These are phyloP conservation scores for Odocoileus hemionus DNA, from an alignment of 2,113 vertebrate species.

Conservation along the genomic window DNA sequence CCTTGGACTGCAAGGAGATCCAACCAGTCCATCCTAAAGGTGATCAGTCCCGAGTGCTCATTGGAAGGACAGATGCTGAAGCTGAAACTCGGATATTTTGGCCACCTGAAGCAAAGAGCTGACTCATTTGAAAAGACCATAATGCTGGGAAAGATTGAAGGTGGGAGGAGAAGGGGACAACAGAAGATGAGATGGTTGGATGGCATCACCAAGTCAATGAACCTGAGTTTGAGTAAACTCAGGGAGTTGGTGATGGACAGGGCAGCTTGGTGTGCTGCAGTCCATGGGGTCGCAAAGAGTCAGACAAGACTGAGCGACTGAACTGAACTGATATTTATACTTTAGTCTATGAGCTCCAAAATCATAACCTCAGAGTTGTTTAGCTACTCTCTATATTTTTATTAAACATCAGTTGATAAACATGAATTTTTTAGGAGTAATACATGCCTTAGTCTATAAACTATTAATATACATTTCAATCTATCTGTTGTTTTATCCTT, in stretches of 20 bases:
- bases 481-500: not conserved
- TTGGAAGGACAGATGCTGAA: not conserved
- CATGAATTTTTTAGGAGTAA: not conserved
- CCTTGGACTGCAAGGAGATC: not conserved
- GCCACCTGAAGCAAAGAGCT: not conserved
- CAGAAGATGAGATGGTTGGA: not conserved
- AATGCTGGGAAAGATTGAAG: not conserved
- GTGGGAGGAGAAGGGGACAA: not conserved
- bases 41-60: not conserved
- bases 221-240: not conserved
- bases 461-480: not conserved
- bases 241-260: not conserved
- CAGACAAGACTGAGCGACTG: not conserved
- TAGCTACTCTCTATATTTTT: not conserved
- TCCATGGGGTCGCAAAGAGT: not conserved
- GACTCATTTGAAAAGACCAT: not conserved
- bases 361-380: not conserved
- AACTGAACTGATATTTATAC: not conserved
- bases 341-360: not conserved
- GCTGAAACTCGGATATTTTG: not conserved
- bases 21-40: not conserved
- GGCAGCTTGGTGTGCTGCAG: not conserved
- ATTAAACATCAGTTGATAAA: not conserved
- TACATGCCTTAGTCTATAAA: not conserved
- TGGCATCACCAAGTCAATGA: not conserved